Percentiles rank a stretch among this genome's conserved stretches.
These are phyloP conservation scores for Hiodon alosoides DNA, from an alignment of 2,113 vertebrate species.

Conservation along the genomic window DNA sequence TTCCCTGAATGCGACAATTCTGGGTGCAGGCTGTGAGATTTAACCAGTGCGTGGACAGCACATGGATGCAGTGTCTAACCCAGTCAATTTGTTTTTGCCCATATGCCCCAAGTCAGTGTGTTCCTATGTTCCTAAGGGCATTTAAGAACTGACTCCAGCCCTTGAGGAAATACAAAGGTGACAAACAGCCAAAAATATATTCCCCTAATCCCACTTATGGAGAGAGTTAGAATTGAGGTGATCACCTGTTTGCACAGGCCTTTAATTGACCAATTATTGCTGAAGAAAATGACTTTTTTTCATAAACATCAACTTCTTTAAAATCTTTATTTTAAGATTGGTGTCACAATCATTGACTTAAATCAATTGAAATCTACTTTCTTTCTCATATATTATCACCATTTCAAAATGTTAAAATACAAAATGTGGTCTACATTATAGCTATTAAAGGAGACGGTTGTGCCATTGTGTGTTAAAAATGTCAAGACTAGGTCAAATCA, in stretches of 20 bases:
- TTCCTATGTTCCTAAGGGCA: slow-evolving; percentile 1
- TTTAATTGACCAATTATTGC: background rate
- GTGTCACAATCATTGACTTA: background rate
- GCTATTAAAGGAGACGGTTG: too few species aligned
- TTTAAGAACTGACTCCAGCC: background rate
- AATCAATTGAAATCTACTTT: background rate
- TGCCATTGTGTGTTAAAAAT: background rate
- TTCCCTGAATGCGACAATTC: too few species aligned
- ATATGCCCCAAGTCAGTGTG: too few species aligned
- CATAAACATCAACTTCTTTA: background rate
- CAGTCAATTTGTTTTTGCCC: background rate
- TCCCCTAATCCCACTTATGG: background rate
- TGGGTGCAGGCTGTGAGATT: too few species aligned
- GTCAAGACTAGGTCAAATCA: background rate
- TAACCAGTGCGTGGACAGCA: too few species aligned
- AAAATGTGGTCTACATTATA: background rate
- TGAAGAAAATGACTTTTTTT: too few species aligned
- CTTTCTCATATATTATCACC: background rate
- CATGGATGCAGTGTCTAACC: background rate
- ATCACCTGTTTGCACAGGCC: background rate
- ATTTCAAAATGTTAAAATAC: background rate
- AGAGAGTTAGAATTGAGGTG: background rate
- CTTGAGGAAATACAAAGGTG: background rate
- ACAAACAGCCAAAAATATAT: background rate
- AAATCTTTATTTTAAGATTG: background rate